phyloP scores from a whole-genome alignment of 2,888 invertebrate species.

The Drosophila cognata region DNA sequence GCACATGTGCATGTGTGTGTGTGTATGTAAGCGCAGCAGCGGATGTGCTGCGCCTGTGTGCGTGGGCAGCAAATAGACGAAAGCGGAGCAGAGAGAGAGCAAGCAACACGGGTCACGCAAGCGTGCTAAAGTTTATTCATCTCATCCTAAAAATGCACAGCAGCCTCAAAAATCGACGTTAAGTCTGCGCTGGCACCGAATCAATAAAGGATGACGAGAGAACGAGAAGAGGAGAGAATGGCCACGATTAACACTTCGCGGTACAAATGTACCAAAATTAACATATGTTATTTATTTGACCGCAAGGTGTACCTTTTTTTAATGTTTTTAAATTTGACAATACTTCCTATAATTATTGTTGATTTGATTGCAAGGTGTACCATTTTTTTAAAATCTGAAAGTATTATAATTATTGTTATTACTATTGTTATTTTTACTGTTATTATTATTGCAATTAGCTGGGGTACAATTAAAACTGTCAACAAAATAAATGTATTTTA shows the following conservation, averaged over 20 bases:
- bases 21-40: constrained; percentile 32
- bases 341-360: not conserved
- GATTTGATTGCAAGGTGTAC: not conserved
- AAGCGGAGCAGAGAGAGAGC: constrained; percentile 9
- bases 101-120: constrained; percentile 69
- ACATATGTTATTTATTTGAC: not conserved
- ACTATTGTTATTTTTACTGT: not conserved
- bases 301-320: not conserved
- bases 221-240: constrained; percentile 10
- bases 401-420: not conserved
- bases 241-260: not conserved
- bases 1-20: constrained; percentile 8
- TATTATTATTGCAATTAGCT: not conserved
- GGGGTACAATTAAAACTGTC: not conserved
- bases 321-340: not conserved
- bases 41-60: constrained; percentile 61
- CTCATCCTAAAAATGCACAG: constrained; percentile 64
- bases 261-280: not conserved
- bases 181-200: constrained; percentile 29
- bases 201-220: not conserved
- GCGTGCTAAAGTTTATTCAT: constrained; percentile 75
- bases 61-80: constrained; percentile 33
- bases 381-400: not conserved
- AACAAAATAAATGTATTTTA: too few relatives aligned
- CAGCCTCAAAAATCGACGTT: constrained; percentile 60